phyloP scores from a whole-genome alignment of 1,140 invertebrate species.

The Conus ventricosus region DNA sequence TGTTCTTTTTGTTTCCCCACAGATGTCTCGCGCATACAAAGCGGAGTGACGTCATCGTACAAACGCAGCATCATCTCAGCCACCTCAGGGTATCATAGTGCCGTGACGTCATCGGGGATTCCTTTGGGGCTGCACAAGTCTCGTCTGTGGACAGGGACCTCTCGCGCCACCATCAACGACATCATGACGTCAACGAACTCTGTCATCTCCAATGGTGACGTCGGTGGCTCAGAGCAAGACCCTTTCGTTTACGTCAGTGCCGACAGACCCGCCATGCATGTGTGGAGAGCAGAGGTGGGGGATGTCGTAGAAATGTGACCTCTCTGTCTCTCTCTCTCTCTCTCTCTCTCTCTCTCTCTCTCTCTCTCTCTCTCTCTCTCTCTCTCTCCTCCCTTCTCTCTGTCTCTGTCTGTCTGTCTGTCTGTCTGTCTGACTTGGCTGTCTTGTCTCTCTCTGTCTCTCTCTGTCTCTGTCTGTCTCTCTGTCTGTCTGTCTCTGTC shows the following conservation, averaged over 20 bases:
- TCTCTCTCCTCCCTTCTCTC: not conserved
- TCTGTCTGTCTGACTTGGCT: no score
- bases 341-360: no score
- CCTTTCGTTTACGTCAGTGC: not conserved
- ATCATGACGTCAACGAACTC: constrained; percentile 14
- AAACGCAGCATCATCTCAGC: constrained; percentile 20
- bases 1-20: not conserved
- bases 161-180: constrained; percentile 1
- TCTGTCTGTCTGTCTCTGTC: no score
- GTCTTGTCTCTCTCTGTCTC: no score
- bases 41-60: constrained; percentile 7
- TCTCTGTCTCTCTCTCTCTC: not conserved
- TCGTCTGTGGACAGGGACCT: constrained; percentile 3
- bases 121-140: not conserved
- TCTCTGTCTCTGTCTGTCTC: no score
- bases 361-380: no score
- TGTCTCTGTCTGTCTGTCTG: no score
- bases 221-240: not conserved
- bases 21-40: not conserved
- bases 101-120: constrained; percentile 15
- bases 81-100: constrained; percentile 15
- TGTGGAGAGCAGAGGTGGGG: constrained; percentile 18
- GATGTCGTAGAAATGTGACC: not conserved
- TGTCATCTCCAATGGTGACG: constrained; percentile 15
- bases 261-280: not conserved